Base-by-base conservation (phyloP, 1,140 invertebrate genomes). In the Zaprionus lachaisei region DNA sequence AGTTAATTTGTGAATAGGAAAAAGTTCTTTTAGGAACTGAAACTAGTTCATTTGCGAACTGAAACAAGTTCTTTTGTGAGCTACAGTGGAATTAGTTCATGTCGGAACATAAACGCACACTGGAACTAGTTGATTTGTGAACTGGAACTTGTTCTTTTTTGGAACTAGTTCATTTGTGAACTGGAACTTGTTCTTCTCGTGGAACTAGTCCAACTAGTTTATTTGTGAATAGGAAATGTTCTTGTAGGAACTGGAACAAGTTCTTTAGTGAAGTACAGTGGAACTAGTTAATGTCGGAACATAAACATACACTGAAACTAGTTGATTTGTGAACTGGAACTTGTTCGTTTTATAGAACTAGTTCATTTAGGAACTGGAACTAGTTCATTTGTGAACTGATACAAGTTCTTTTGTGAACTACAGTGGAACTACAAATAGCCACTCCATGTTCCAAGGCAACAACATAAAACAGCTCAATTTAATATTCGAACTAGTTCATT, bases 401-500 rank as follows among this genome's bases (percentile, higher is more conserved):
- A 22, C 22, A 2, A 51, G 22, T 51, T 51, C 49, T 11, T 34
- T 34, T 0, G 7, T 0, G 7, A 9, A 31, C 6, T 31, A 4
- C 9, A 34, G 31, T 11, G 31, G 9, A 34, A 34, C 31, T 34
- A 34, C 9, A 34, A 34, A 34, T 11, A 34, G 31, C 4, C 5
- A 0, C 24, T 26, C 24, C 24, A 1, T 3, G 0, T 34, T 3
- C 1, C 4, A 4, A 34, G 9, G 4, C 3, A 34, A 34, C 9
- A 11, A 20, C 22, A 34, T 66, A 24, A 67, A 67, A 9, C 31
- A 31, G 31, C 31, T 31, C 0, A 7, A 31, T 2, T 31, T 7
- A 20, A 38, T 0, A 20, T 31, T 22, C 44, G 55, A 67, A 67
- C 31, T 55, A 60, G 54, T 68, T 63, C 26, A n/a, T 41, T 22